Evolutionary conservation across 2,797 vertebrate species (phyloP).

Genomic region (Acanthurus lineatus): DNA sequence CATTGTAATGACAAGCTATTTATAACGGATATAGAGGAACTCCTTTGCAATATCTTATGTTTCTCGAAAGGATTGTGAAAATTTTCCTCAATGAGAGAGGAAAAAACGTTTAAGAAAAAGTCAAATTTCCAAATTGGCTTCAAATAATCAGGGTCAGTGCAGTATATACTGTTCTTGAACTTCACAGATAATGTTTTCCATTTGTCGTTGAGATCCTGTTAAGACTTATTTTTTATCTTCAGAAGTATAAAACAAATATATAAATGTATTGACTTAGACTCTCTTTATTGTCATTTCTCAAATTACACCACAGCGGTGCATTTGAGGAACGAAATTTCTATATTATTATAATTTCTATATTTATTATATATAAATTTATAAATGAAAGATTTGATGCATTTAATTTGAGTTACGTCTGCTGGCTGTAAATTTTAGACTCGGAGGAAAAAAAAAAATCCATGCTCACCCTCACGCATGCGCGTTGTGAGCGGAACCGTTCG

Average conservation of each 20-base stretch:
- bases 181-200: neutral
- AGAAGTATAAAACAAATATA: no score
- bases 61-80: neutral
- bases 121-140: neutral
- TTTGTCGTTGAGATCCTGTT: rapidly evolving
- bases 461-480: conserved; percentile 37
- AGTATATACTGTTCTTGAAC: rapidly evolving
- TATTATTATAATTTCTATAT: no score
- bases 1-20: neutral
- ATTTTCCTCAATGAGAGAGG: neutral
- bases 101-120: neutral
- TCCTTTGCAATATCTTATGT: neutral
- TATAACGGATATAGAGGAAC: neutral
- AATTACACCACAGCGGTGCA: no score
- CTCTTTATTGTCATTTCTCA: no score
- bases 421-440: no score
- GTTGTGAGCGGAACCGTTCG: neutral
- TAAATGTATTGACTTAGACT: no score
- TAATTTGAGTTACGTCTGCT: neutral
- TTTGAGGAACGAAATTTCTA: no score
- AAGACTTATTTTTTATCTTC: neutral
- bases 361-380: rapidly evolving
- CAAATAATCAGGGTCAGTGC: rapidly evolving
- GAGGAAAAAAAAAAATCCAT: no score
- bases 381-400: rapidly evolving